phyloP scores from a whole-genome alignment of 1,140 invertebrate species.

The Atta colombica region DNA sequence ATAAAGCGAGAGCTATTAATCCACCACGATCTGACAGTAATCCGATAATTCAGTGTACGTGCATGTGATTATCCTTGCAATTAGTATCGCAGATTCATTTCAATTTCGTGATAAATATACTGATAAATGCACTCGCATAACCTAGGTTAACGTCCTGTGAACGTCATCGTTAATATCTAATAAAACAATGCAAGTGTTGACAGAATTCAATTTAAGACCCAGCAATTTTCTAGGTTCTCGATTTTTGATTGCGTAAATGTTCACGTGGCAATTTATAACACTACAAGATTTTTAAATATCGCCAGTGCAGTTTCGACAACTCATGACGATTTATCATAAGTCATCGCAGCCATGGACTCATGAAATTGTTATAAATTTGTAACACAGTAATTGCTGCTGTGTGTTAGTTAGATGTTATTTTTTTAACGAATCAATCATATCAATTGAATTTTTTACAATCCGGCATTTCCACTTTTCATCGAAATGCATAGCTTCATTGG shows the following conservation, averaged over 20 bases:
- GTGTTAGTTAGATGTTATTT: constrained; percentile 33
- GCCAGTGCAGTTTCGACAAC: neutral
- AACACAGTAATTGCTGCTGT: constrained; percentile 24
- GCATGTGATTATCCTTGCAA: constrained; percentile 6
- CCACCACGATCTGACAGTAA: constrained; percentile 32
- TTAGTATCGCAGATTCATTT: constrained; percentile 47
- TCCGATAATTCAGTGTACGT: constrained; percentile 42
- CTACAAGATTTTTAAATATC: neutral
- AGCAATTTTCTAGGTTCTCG: neutral
- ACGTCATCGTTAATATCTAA: neutral
- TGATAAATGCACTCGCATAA: neutral
- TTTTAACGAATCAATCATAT: constrained; percentile 48
- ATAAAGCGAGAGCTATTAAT: constrained; percentile 39
- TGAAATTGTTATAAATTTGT: constrained; percentile 53
- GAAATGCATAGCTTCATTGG: constrained; percentile 37
- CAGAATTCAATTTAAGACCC: neutral
- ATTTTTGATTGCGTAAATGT: neutral
- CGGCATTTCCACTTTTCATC: constrained; percentile 51
- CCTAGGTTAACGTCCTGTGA: neutral
- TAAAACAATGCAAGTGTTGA: neutral
- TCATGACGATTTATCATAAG: constrained; percentile 4
- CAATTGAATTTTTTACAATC: constrained; percentile 30
- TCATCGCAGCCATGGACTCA: neutral
- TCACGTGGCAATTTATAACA: neutral
- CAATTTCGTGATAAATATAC: constrained; percentile 29